Conservation (phyloP, 2,888 invertebrate genomes). For the Tryphoninae sp. region DNA sequence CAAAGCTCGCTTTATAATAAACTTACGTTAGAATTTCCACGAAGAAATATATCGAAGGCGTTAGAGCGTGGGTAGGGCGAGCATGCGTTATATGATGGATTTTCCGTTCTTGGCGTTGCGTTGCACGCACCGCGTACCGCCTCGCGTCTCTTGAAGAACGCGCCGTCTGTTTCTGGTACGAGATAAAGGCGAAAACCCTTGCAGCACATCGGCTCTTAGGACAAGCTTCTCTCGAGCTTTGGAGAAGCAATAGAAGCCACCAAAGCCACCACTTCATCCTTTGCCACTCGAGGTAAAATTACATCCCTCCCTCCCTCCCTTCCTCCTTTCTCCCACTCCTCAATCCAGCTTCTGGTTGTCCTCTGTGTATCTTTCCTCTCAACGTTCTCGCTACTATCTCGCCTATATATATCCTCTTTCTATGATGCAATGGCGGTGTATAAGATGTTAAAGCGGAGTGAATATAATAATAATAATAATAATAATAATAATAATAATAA, state of each 20-base stretch:
- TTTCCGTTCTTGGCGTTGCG: constrained; percentile 23
- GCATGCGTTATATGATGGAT: constrained; percentile 22
- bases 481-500: too few species aligned
- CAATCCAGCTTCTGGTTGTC: constrained; percentile 3
- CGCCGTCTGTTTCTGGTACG: constrained; percentile 62
- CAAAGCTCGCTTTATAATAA: constrained; percentile 55
- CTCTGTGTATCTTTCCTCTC: constrained; percentile 34
- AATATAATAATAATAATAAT: too few species aligned
- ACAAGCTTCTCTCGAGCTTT: constrained; percentile 35
- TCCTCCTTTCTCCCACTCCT: background rate
- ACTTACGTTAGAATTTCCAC: constrained; percentile 29
- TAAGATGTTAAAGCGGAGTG: too few species aligned
- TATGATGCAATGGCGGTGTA: too few species aligned
- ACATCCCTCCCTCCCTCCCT: constrained; percentile 53
- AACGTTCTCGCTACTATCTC: constrained; percentile 36
- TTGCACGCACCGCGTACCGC: constrained; percentile 13
- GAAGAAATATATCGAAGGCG: background rate
- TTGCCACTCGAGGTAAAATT: constrained; percentile 66
- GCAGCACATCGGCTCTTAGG: constrained; percentile 20
- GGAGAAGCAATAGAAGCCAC: constrained; percentile 61
- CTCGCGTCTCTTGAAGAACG: constrained; percentile 38
- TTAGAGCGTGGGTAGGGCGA: constrained; percentile 28
- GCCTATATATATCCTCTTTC: background rate
- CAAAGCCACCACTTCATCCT: constrained; percentile 61
- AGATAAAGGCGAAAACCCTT: constrained; percentile 60